phyloP scores from a whole-genome alignment of 2,888 invertebrate genomes.

The Oscheius sp. region DNA sequence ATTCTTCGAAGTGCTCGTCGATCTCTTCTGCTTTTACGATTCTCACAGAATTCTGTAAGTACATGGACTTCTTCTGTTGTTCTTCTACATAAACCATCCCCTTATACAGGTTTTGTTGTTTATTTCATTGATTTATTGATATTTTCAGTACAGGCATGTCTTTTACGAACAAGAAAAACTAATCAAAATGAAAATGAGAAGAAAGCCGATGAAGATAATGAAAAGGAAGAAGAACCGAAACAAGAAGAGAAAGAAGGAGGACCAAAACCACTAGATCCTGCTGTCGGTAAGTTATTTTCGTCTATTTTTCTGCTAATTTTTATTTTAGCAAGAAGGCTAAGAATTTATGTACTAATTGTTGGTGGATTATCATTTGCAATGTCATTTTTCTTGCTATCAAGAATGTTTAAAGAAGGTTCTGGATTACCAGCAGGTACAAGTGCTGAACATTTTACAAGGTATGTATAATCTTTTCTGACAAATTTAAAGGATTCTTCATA shows the following conservation, averaged over 20 bases:
- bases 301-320: background rate
- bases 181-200: background rate
- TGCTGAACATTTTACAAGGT: slow-evolving; percentile 47
- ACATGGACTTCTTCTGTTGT: slow-evolving; percentile 6
- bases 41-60: background rate
- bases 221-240: slow-evolving; percentile 7
- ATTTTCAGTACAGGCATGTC: slow-evolving; percentile 10
- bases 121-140: background rate
- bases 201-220: background rate
- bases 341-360: slow-evolving; percentile 53
- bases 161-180: slow-evolving; percentile 3
- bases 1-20: slow-evolving; percentile 2
- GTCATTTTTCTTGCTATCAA: slow-evolving; percentile 49
- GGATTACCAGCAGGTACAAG: slow-evolving; percentile 43
- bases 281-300: slow-evolving; percentile 10
- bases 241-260: background rate
- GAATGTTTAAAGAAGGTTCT: slow-evolving; percentile 49
- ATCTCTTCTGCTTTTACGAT: background rate
- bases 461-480: background rate
- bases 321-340: slow-evolving; percentile 47
- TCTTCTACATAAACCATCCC: background rate
- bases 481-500: background rate
- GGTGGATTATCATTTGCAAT: slow-evolving; percentile 52
- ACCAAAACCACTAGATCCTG: slow-evolving; percentile 21
- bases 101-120: slow-evolving; percentile 3